Evolutionary conservation across 2,888 invertebrate genomes (phyloP), one percentile per base, ranked within the genome.

Genomic region (Drosophila colorata): DNA sequence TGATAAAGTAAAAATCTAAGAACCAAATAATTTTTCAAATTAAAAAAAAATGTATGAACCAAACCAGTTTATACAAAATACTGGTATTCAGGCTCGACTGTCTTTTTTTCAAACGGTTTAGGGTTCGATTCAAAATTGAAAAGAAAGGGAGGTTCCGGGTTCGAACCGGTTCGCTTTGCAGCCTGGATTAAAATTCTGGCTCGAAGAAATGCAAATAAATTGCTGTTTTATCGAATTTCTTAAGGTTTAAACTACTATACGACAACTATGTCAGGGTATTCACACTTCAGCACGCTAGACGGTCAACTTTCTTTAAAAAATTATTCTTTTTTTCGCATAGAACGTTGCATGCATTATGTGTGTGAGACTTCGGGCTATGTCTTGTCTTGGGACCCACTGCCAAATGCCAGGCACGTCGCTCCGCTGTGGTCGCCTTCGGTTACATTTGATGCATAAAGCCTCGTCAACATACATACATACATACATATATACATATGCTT

Each of bases 371-470:
- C 52, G 48, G 70, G 59, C 70, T 35, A 48, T 47, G 58, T 51
- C 67, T 70, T 60, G 69, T 65, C 81, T 86, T 78, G 65, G 60
- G 47, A 66, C 48, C 57, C 63, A 67, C 70, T 77, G 64, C 60
- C 69, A 74, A 85, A 88, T 85, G 83, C 87, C 60, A 74, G 35
- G 78, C 89, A 88, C 88, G 81, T 87, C 67, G 67, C 53, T 66
- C 33, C 49, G 59, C 48, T 66, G 61, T 43, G 61, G 71, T 77
- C 69, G 87, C 87, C 85, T 74, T 77, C 73, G 86, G 83, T 80
- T 86, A 83, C 79, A 86, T 82, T 87, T 80, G 80, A 78, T 87
- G 87, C 87, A 85, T 76, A 85, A 80, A 78, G 55, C 87, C 74
- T 75, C 63, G 79, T 74, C 87, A 78, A 85, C 64, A 67, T 52